Conservation (phyloP, 2,797 vertebrate genomes). For the Acanthis flammea region DNA sequence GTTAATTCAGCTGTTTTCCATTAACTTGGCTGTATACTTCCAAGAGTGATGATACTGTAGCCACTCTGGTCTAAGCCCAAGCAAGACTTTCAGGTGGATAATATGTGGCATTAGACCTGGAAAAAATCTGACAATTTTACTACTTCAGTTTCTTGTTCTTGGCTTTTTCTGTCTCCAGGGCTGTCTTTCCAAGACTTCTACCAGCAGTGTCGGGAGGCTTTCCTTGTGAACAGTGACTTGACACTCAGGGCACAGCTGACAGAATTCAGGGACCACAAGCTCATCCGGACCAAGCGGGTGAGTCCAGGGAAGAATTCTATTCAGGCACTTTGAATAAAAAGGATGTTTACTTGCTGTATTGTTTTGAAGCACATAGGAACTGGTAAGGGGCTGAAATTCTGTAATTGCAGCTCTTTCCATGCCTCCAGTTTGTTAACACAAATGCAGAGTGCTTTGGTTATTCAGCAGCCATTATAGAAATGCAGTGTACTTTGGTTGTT, state of each 20-base stretch:
- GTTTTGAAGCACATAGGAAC: background rate
- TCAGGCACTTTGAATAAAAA: background rate
- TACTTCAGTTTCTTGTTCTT: background rate
- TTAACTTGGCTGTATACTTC: background rate
- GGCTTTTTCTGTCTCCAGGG: slow-evolving; percentile 71
- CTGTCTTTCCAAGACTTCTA: slow-evolving; percentile 98
- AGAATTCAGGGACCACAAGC: slow-evolving; percentile 96
- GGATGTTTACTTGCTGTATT: background rate
- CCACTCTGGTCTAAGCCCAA: background rate
- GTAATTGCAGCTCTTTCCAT: background rate
- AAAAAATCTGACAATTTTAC: background rate
- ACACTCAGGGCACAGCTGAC: slow-evolving; percentile 95
- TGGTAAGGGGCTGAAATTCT: background rate
- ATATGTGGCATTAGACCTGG: background rate
- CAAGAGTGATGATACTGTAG: background rate
- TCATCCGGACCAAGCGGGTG: slow-evolving; percentile 93
- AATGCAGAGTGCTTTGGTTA: background rate
- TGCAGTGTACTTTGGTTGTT: background rate
- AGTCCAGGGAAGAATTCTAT: slow-evolving; percentile 11
- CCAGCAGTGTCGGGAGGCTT: slow-evolving; percentile 93
- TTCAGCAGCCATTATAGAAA: background rate
- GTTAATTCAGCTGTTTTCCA: background rate
- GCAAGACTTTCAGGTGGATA: background rate
- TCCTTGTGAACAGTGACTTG: slow-evolving; percentile 95
- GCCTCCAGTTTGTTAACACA: background rate